Evolutionary conservation across 1,140 invertebrate genomes (phyloP).

Genomic region (Drosophila pseudoananassae): DNA sequence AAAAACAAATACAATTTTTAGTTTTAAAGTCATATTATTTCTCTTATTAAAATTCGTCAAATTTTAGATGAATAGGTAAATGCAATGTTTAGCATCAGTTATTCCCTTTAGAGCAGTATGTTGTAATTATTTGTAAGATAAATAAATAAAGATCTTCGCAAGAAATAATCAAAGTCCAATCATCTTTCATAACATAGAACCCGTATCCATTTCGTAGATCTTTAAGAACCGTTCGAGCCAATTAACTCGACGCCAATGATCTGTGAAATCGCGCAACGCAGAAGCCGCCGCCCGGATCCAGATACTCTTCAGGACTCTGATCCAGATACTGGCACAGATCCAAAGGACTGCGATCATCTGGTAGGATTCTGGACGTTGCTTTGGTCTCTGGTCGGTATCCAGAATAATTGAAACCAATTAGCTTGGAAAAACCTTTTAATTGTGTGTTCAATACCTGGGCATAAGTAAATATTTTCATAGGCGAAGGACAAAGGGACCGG

Average conservation of each 20-base stretch:
- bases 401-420: constrained; percentile 83
- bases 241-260: constrained; percentile 74
- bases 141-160: constrained; percentile 4
- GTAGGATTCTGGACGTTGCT: constrained; percentile 45
- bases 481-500: constrained; percentile 43
- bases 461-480: constrained; percentile 80
- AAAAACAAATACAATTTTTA: too few relatives aligned
- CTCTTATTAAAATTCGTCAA: not conserved
- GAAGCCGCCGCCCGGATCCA: constrained; percentile 39
- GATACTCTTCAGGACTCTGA: constrained; percentile 5
- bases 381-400: constrained; percentile 58
- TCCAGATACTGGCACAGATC: not conserved
- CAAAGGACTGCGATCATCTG: constrained; percentile 39
- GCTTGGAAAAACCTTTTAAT: constrained; percentile 82
- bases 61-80: not conserved
- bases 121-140: not conserved
- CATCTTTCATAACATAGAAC: constrained; percentile 23
- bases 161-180: constrained; percentile 9
- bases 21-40: too few relatives aligned
- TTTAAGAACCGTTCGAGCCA: constrained; percentile 48
- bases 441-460: constrained; percentile 60
- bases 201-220: constrained; percentile 30
- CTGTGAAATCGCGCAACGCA: constrained; percentile 69
- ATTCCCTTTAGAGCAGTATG: not conserved
- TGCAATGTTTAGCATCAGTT: not conserved